Base-by-base conservation (phyloP, 2,113 vertebrate species). In the Cinclus cinclus region DNA sequence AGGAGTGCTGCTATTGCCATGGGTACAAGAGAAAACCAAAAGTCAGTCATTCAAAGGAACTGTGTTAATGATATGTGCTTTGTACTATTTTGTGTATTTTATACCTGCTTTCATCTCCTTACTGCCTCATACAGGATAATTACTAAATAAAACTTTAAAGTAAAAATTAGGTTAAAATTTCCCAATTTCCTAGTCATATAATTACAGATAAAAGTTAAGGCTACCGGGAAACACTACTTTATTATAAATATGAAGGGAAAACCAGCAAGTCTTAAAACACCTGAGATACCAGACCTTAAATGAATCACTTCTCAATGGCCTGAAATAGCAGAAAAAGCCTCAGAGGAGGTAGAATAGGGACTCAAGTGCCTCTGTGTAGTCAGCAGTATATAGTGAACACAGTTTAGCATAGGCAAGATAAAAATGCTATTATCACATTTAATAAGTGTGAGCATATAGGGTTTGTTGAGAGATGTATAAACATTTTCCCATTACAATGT, bases 381-480 rank as follows among this genome's bases (percentile, higher is more conserved):
- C 83, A 87, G 55, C 25, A 71, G 20, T 33, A 44, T 27, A 64
- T 10, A 55, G 4, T 39, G 50, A 95, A 62, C 21, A 49, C n/a
- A 35, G 42, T 80, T 90, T 49, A 86, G 35, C 60, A 90, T 4
- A 52, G 28, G 39, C 49, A 64, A 86, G 86, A 77, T 46, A 59
- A 85, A 95, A 86, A 81, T 49, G 10, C 17, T 80, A 67, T 77
- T 69, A 59, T 27, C 30, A 49, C 10, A 80, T 63, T 86, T 83
- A 77, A 52, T 59, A 83, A 47, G 13, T 77, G 47, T 58, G 16
- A 60, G 44, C 24, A 63, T 47, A n/a, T 62, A 63, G 60, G 44
- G 17, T 71, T 83, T 81, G 33, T 41, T 93, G 39, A 90, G 63
- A 94, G 71, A 83, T 74, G 5, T 69, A 74, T 47, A 82, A 91